These are phyloP conservation scores for Liopterus haemorrhoidalis DNA, from an alignment of 2,888 invertebrate genomes.

Conservation along the genomic window DNA sequence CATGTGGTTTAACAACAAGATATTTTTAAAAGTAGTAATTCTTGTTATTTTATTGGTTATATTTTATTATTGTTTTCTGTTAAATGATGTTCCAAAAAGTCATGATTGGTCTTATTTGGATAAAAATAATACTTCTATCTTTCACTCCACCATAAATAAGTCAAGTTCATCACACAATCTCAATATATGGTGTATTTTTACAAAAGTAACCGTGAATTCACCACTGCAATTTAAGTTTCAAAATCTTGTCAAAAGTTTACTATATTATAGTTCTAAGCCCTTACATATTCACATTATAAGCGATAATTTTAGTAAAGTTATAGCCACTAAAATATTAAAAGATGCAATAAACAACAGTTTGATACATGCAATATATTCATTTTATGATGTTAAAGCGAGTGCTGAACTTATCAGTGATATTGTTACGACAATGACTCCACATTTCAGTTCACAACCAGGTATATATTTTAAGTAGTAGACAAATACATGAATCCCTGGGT, in stretches of 20 bases:
- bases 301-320: slow-evolving; percentile 53
- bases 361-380: slow-evolving; percentile 47
- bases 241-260: slow-evolving; percentile 48
- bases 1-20: too few relatives aligned
- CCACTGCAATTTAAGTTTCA: slow-evolving; percentile 50
- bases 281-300: slow-evolving; percentile 57
- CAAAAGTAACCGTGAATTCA: slow-evolving; percentile 50
- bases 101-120: slow-evolving; percentile 12
- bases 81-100: background rate
- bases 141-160: slow-evolving; percentile 16
- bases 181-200: slow-evolving; percentile 56
- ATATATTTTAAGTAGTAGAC: slow-evolving; percentile 39
- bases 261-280: slow-evolving; percentile 48
- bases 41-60: too few relatives aligned
- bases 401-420: slow-evolving; percentile 56
- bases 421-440: slow-evolving; percentile 60
- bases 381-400: slow-evolving; percentile 58
- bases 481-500: too few relatives aligned
- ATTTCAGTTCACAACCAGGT: slow-evolving; percentile 64
- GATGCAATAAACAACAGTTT: slow-evolving; percentile 44
- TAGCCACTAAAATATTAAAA: slow-evolving; percentile 49
- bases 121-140: slow-evolving; percentile 10
- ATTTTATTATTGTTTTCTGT: slow-evolving; percentile 18
- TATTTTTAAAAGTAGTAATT: too few relatives aligned
- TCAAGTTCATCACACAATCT: background rate